phyloP scores from a whole-genome alignment of 2,797 vertebrate genomes.

The Brachyrhaphis roseni region DNA sequence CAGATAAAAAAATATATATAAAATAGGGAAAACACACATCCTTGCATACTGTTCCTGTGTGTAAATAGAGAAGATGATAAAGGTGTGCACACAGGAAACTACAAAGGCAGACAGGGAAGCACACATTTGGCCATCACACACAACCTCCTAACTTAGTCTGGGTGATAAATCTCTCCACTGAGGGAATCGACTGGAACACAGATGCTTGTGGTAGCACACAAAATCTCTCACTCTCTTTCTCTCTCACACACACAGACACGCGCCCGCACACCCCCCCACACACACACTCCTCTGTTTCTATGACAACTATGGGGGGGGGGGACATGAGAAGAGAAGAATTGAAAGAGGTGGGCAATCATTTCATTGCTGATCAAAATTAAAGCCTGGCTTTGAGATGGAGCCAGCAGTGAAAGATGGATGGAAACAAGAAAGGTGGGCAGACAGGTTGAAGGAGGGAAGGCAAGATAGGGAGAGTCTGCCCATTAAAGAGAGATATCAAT shows the following conservation, averaged over 20 bases:
- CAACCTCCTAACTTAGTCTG: slow-evolving; percentile 62
- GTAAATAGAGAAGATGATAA: slow-evolving; percentile 59
- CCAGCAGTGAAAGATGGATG: slow-evolving; percentile 57
- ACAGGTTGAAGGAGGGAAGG: slow-evolving; percentile 4
- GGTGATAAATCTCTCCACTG: slow-evolving; percentile 87
- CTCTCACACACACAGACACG: not conserved
- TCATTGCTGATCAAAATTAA: slow-evolving; percentile 86
- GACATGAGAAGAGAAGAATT: slow-evolving; percentile 60
- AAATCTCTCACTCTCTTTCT: not conserved
- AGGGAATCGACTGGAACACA: slow-evolving; percentile 84
- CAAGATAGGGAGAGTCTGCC: slow-evolving; percentile 9
- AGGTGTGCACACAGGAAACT: slow-evolving; percentile 40
- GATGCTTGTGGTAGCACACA: slow-evolving; percentile 41
- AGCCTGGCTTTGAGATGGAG: slow-evolving; percentile 68
- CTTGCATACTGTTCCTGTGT: slow-evolving; percentile 53
- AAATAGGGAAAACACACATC: slow-evolving; percentile 55
- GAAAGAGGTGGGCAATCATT: slow-evolving; percentile 79
- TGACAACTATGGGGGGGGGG: slow-evolving; percentile 81
- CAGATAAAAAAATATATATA: slow-evolving; percentile 59
- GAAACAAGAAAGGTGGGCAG: slow-evolving; percentile 26
- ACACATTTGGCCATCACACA: slow-evolving; percentile 27
- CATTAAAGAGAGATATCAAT: slow-evolving; percentile 53
- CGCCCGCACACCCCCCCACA: slow-evolving; percentile 7
- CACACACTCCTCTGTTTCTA: slow-evolving; percentile 82
- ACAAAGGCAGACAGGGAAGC: slow-evolving; percentile 43